Conservation (phyloP, 2,888 invertebrate genomes). For the Monoplex corrugatus region DNA sequence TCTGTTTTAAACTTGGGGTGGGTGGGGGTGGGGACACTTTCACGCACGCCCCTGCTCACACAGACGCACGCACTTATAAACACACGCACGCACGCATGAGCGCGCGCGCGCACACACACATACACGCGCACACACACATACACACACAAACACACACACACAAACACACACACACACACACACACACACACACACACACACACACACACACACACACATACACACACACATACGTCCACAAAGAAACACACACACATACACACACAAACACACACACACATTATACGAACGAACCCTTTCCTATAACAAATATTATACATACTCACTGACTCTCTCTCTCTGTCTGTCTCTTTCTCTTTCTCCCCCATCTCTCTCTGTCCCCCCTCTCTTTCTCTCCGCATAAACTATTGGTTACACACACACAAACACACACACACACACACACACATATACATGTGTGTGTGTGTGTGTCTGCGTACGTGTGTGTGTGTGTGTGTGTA, state of each 20-base stretch:
- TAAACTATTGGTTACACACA: neutral
- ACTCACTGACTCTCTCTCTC: too few species aligned
- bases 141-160: conserved; percentile 20
- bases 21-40: too few species aligned
- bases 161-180: conserved; percentile 12
- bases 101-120: too few species aligned
- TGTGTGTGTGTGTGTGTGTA: neutral
- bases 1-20: too few species aligned
- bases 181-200: neutral
- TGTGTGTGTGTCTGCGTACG: neutral
- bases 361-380: too few species aligned
- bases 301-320: too few species aligned
- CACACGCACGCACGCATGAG: too few species aligned
- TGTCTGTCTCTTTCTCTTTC: too few species aligned
- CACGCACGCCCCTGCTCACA: too few species aligned
- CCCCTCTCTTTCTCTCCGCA: too few species aligned
- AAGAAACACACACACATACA: neutral
- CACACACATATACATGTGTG: conserved; percentile 15
- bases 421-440: conserved; percentile 12
- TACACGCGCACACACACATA: neutral
- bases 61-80: neutral
- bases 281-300: too few species aligned
- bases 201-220: neutral
- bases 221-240: neutral
- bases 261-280: neutral